These are phyloP conservation scores for Xerus inauris DNA, from an alignment of 2,113 vertebrate species.

Conservation along the genomic window DNA sequence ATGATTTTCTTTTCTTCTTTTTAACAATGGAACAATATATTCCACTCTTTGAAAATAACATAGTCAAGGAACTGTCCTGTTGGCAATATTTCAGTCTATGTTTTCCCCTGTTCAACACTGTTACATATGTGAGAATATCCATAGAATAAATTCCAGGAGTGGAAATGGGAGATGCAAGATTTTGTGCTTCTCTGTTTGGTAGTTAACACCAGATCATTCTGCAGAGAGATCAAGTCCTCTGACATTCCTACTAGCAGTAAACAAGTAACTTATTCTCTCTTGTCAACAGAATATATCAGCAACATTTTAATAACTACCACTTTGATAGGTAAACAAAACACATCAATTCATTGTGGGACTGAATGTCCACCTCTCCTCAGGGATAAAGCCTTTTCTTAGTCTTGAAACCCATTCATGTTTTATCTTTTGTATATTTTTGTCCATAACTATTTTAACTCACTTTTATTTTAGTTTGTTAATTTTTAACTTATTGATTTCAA, in stretches of 20 bases:
- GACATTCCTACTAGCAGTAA: neutral
- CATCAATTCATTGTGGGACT: neutral
- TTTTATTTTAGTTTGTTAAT: neutral
- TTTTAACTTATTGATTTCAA: neutral
- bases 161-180: neutral
- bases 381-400: neutral
- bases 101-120: neutral
- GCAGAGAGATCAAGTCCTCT: neutral
- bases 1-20: neutral
- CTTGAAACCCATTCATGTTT: neutral
- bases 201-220: neutral
- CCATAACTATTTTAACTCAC: neutral
- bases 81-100: neutral
- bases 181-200: neutral
- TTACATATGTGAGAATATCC: neutral
- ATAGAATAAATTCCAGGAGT: neutral
- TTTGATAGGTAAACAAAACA: neutral
- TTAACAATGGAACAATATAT: neutral
- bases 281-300: neutral
- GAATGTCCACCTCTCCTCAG: neutral
- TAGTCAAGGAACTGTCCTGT: no score
- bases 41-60: neutral
- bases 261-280: neutral
- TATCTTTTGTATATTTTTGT: neutral
- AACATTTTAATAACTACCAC: neutral